Evolutionary conservation across 2,113 vertebrate species (phyloP).

Genomic region (Galemys pyrenaicus): DNA sequence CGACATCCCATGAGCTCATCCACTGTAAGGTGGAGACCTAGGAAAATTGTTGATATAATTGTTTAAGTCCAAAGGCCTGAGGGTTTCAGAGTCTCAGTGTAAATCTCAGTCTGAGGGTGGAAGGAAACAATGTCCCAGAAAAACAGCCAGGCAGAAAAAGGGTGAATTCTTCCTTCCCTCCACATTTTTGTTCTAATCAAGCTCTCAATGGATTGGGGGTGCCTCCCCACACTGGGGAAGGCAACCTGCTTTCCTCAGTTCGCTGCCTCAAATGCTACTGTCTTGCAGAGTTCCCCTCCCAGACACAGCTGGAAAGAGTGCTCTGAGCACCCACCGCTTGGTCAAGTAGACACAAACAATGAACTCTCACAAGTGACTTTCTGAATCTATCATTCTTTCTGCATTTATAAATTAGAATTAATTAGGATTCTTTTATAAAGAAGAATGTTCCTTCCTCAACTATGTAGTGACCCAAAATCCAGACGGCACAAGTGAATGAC

Average conservation of each 20-base stretch:
- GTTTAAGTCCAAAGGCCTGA: neutral
- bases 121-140: neutral
- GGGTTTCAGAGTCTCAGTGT: no score
- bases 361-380: neutral
- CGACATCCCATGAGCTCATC: neutral
- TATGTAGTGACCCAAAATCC: no score
- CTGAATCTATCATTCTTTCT: neutral
- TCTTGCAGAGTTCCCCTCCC: neutral
- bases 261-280: neutral
- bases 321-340: neutral
- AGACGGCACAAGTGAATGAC: no score
- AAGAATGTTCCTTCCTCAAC: neutral
- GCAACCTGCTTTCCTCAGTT: neutral
- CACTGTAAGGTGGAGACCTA: neutral
- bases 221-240: neutral
- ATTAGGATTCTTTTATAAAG: neutral
- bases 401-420: neutral
- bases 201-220: neutral
- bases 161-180: neutral
- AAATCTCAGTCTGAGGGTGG: neutral
- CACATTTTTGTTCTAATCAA: neutral
- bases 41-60: neutral
- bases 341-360: neutral
- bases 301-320: neutral
- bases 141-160: neutral